Evolutionary conservation across 92 coral and sea anemone genomes (phyloP), one percentile per base, ranked within the genome.

Genomic region (Phenganax subtilis): DNA sequence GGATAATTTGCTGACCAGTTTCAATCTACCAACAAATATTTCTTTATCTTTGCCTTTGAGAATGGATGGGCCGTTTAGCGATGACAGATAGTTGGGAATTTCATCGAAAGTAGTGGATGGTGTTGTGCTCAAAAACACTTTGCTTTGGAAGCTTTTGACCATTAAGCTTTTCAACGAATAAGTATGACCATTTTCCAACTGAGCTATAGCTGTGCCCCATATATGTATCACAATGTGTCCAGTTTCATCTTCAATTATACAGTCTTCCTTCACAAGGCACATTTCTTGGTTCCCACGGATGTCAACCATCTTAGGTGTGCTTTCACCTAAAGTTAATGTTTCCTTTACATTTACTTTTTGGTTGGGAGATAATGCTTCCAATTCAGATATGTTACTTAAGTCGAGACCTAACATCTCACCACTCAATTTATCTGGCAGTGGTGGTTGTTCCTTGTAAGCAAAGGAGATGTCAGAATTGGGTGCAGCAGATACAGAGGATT

Each of bases 281-380:
- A 75, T 54, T 78, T 85, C 75, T 15, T 79, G 78, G 29, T 79
- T 79, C 29, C 82, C 74, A 54, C 71, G 82, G 7, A 86, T 76
- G 61, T 61, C 51, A 47, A 86, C 84, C 51, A 77, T 31, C 85
- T 89, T 89, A 75, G 85, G 76, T 55, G 86, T 77, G 54, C 85
- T 76, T 77, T 59, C 25, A 20, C 91, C 91, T 52, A 86, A 71
- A 11, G 86, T 83, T 65, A 83, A 47, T 8, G 83, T 69, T 44
- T 68, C 87, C 12, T 72, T 67, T 28, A 89, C 72, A 78, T 86
- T 86, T 8, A 89, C 89, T 89, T 74, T 89, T 74, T 89, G 91
- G 84, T 89, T 89, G 14, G 89, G 85, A 54, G 57, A 76, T 66
- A 89, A 57, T 51, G 83, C 28, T 15, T 57, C 57, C 29, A 2